phyloP scores from a whole-genome alignment of 2,113 vertebrate genomes.

The Antennarius striatus region DNA sequence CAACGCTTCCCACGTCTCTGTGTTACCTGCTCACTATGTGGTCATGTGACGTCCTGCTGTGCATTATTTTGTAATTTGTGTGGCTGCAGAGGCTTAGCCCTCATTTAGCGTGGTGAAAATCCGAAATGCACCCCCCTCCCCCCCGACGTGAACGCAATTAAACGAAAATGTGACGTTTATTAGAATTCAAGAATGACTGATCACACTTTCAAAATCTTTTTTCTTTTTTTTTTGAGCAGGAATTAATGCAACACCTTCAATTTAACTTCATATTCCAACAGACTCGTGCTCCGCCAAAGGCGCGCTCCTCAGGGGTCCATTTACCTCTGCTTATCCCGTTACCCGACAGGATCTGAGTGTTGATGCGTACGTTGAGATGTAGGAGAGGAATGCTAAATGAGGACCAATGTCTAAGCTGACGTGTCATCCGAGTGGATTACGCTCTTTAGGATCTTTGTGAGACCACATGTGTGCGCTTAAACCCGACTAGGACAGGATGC shows the following conservation, averaged over 20 bases:
- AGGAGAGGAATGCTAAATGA: constrained; percentile 44
- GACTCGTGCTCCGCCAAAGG: no score
- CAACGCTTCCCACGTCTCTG: constrained; percentile 77
- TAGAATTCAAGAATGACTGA: no score
- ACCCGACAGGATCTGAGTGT: no score
- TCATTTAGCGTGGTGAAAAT: constrained; percentile 47
- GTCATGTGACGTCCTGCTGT: constrained; percentile 62
- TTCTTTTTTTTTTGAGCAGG: no score
- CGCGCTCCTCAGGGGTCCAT: no score
- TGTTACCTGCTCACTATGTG: constrained; percentile 60
- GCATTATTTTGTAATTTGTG: constrained; percentile 60
- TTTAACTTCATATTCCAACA: no score
- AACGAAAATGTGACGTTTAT: no score
- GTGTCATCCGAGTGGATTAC: constrained; percentile 11
- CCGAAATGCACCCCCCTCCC: constrained; percentile 9
- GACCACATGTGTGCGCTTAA: not conserved
- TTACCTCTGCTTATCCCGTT: no score
- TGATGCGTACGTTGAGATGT: not conserved
- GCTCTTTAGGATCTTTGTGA: no score
- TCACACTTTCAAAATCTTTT: no score
- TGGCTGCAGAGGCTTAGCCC: constrained; percentile 78
- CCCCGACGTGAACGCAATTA: not conserved
- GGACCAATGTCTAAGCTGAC: constrained; percentile 54
- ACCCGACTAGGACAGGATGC: constrained; percentile 1
- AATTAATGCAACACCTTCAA: no score